These are phyloP conservation scores for Megalonaias nervosa DNA, from an alignment of 1,140 invertebrate species.

Conservation along the genomic window DNA sequence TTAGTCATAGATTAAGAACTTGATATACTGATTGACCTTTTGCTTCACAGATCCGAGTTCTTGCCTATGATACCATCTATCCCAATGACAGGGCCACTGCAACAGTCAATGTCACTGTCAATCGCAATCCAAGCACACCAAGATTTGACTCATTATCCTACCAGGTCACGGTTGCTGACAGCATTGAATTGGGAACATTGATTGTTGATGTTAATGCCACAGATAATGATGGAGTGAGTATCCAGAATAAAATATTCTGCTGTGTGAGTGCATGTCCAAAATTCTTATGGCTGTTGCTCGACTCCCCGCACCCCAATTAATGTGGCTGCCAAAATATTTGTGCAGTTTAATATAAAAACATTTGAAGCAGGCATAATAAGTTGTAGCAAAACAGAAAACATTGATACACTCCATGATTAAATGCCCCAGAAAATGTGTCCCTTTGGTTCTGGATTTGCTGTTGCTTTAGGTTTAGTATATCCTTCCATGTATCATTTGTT, in stretches of 20 bases:
- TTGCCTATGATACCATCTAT: conserved; percentile 31
- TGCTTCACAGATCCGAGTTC: conserved; percentile 21
- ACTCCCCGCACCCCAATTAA: no score
- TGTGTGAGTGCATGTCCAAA: background rate
- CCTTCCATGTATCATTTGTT: no score
- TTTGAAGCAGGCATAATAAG: no score
- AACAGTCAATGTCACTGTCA: conserved; percentile 18
- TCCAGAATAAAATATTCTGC: background rate
- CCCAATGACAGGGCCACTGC: conserved; percentile 12
- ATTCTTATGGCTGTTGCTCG: no score
- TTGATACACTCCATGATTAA: no score
- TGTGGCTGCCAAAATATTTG: no score
- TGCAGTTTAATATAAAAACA: no score
- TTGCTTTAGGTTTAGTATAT: no score
- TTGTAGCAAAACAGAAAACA: no score
- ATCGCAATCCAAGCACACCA: conserved; percentile 18
- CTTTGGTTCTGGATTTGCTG: no score
- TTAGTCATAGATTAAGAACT: background rate
- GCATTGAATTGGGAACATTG: conserved; percentile 2
- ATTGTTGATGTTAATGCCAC: conserved; percentile 24
- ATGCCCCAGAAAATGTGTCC: no score
- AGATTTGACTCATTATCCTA: background rate
- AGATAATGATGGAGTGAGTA: conserved; percentile 22
- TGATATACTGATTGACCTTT: background rate
- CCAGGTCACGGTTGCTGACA: conserved; percentile 13